phyloP scores from a whole-genome alignment of 2,888 invertebrate genomes.

The Ecliptopera silaceata region DNA sequence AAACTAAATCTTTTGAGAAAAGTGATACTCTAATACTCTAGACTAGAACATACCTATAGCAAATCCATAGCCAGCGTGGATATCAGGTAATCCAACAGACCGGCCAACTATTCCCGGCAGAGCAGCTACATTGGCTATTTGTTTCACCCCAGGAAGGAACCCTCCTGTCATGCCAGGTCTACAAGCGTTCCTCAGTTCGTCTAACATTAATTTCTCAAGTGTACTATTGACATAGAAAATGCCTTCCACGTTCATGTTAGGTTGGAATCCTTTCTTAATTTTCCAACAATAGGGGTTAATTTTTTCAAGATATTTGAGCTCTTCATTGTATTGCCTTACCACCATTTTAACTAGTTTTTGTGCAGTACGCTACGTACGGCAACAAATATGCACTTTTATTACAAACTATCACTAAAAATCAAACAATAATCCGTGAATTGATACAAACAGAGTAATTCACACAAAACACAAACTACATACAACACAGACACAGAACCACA shows the following conservation, averaged over 20 bases:
- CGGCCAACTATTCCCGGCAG: conserved; percentile 97
- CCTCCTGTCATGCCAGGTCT: conserved; percentile 96
- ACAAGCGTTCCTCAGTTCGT: conserved; percentile 95
- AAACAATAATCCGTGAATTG: too few species aligned
- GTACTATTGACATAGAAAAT: conserved; percentile 97
- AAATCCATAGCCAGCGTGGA: conserved; percentile 99
- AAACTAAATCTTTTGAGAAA: too few species aligned
- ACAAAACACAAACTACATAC: too few species aligned
- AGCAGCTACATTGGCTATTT: conserved; percentile 99
- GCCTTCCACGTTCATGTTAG: conserved; percentile 99
- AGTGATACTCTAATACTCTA: neutral
- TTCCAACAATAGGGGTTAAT: conserved; percentile 92
- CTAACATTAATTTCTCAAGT: conserved; percentile 97
- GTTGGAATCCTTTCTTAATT: conserved; percentile 99
- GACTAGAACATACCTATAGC: conserved; percentile 89
- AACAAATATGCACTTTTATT: too few species aligned
- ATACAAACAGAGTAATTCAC: too few species aligned
- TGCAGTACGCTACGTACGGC: too few species aligned
- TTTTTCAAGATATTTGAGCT: conserved; percentile 95
- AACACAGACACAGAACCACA: too few species aligned
- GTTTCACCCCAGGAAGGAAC: conserved; percentile 98
- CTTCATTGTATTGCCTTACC: conserved; percentile 95
- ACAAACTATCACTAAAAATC: too few species aligned
- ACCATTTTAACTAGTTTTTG: conserved; percentile 84
- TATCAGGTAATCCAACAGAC: conserved; percentile 97